Evolutionary conservation across 2,113 vertebrate genomes (phyloP).

Genomic region (Daboia siamensis): DNA sequence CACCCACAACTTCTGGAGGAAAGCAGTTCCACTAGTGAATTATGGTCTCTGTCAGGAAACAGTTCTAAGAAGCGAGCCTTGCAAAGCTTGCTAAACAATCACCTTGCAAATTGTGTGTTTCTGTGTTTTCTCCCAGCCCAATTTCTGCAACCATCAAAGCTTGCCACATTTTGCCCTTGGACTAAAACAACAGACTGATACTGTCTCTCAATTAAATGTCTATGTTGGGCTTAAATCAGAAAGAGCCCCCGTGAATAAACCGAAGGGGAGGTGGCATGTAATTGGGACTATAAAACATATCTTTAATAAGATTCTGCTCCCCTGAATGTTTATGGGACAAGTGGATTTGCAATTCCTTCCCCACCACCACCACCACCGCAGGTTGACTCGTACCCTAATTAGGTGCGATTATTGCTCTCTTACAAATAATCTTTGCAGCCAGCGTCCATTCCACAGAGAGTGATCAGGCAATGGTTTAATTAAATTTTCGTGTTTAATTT

Average conservation of each 20-base stretch:
- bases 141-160: accelerated
- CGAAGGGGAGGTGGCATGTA: not conserved
- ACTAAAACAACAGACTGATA: not conserved
- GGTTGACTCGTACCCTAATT: constrained; percentile 46
- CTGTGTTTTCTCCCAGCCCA: not conserved
- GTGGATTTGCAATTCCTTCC: not conserved
- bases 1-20: not conserved
- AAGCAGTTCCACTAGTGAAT: not conserved
- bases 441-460: constrained; percentile 52
- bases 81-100: not conserved
- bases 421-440: constrained; percentile 59
- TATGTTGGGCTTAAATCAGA: constrained; percentile 32
- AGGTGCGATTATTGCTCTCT: constrained; percentile 63
- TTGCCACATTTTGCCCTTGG: not conserved
- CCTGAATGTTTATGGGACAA: not conserved
- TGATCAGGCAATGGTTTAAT: constrained; percentile 68
- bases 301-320: constrained; percentile 33
- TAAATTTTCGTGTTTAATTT: constrained; percentile 76
- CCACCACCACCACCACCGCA: constrained; percentile 1
- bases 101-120: not conserved
- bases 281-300: constrained; percentile 15
- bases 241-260: constrained; percentile 16
- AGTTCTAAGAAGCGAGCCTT: not conserved
- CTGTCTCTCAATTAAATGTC: not conserved
- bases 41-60: not conserved